Base-by-base conservation (phyloP, 2,797 vertebrate species). In the Artibeus jamaicensis region DNA sequence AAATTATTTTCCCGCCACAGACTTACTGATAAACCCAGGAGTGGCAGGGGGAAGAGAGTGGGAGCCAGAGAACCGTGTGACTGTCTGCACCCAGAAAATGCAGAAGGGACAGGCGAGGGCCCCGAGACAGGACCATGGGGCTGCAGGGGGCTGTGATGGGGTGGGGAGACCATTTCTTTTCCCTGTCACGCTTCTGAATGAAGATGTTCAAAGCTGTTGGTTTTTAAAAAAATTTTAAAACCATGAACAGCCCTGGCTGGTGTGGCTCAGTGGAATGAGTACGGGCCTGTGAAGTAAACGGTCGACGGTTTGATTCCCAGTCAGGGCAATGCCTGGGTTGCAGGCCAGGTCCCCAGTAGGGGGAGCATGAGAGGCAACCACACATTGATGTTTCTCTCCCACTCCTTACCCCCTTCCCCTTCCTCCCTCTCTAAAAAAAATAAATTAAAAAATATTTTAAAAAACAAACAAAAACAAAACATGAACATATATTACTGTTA, bases 31-130 rank as follows among this genome's bases (percentile, higher is more conserved):
- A 68, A 76, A 74, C 42, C 16, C 32, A 70, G 70, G 89, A 65
- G 83, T 0, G 0, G 46, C 34, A 0, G 21, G 29, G 11, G 19
- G n/a, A 37, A 26, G 18, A 32, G n/a, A 18, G 34, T 4, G 22
- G 0, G 6, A 50, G 81, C 29, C 76, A 39, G 32, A 44, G 34
- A 71, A 12, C 5, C 4, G 0, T 0, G 15, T 3, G 34, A 42
- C 2, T 22, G 71, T 24, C 19, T 12, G 6, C 0, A 4, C 2
- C 18, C 74, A 53, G 50, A 32, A 21, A 39, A 39, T 1, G 4
- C 37, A 12, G n/a, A n/a, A 11, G 59, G 55, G 44, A 55, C 2
- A 24, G 2, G 1, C 0, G 4, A 15, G 26, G n/a, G 50, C 62
- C 44, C 53, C 14, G 1, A 2, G 34, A 9, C 0, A 5, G 77